Evolutionary conservation across 2,113 vertebrate species (phyloP).

Genomic region (Monarcha castaneiventris): DNA sequence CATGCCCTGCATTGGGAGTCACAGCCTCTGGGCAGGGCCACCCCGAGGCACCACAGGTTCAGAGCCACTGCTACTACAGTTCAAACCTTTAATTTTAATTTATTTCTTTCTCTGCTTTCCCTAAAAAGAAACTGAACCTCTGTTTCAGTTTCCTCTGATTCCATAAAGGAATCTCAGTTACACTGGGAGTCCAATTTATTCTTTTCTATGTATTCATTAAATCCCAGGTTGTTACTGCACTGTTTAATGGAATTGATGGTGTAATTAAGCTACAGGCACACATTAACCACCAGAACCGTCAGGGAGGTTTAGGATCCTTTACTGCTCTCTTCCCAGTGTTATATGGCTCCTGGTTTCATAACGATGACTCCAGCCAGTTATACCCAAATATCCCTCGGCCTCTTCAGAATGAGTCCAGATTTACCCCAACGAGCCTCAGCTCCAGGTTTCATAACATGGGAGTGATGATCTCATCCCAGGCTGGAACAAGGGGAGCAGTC

Average conservation of each 20-base stretch:
- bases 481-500: not conserved
- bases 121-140: not conserved
- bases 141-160: not conserved
- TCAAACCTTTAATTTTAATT: not conserved
- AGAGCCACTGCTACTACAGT: not conserved
- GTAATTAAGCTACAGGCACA: constrained; percentile 7
- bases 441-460: fast-evolving
- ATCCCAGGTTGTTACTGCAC: not conserved
- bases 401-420: fast-evolving
- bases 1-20: fast-evolving
- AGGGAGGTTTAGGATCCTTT: constrained; percentile 39
- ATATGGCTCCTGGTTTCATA: not conserved
- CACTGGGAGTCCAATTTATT: not conserved
- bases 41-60: not conserved
- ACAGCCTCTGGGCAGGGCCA: not conserved
- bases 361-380: not conserved
- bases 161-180: not conserved
- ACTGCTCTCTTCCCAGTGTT: not conserved
- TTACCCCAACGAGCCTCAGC: fast-evolving
- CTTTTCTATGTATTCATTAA: constrained; percentile 24
- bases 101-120: not conserved
- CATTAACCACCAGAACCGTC: constrained; percentile 4
- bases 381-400: not conserved
- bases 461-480: not conserved
- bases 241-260: not conserved